Evolutionary conservation across 2,888 invertebrate genomes (phyloP), one percentile per base, ranked within the genome.

Genomic region (Sisyra terminalis): DNA sequence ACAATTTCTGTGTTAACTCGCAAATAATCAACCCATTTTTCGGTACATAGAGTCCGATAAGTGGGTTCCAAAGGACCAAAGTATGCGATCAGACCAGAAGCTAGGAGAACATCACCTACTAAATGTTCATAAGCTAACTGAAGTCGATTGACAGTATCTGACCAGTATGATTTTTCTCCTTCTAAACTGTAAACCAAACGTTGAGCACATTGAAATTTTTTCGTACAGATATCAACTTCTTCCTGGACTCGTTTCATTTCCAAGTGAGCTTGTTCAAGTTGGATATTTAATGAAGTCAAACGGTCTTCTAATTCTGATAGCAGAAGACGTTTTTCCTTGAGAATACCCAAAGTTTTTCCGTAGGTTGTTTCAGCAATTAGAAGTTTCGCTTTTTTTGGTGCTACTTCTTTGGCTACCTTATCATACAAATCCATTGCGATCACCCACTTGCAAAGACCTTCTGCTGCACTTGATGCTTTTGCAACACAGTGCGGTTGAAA

Each of bases 391-490:
- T 87, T 85, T 61, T 90, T 90, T 0, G 89, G 89, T 8, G 82
- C 86, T 5, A 85, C 84, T 37, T 78, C 73, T 63, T 83, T 85
- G 38, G 82, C 82, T 2, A 86, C 84, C 37, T 74, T 74, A 56
- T 90, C 88, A 56, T 90, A 90, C 63, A 83, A 77, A 54, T 89
- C 87, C 77, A 90, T 82, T 1, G 89, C 89, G 48, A 84, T 74
- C 41, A 90, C 83, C 90, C 90, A 90, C 57, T 85, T 82, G 58
- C 88, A 89, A 31, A 88, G 65, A 41, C 92, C 93, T 65, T 94
- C 92, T 14, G 93, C 94, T 3, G 96, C 96, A 48, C 87, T 79
- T 0, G 93, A 94, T 1, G 92, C 92, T 61, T 88, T 86, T 10
- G 83, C 82, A 43, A 88, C 81, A 43, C 82, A 71, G 45, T 72